Base-by-base conservation (phyloP, 1,140 invertebrate genomes). In the Mylabris phalerata region DNA sequence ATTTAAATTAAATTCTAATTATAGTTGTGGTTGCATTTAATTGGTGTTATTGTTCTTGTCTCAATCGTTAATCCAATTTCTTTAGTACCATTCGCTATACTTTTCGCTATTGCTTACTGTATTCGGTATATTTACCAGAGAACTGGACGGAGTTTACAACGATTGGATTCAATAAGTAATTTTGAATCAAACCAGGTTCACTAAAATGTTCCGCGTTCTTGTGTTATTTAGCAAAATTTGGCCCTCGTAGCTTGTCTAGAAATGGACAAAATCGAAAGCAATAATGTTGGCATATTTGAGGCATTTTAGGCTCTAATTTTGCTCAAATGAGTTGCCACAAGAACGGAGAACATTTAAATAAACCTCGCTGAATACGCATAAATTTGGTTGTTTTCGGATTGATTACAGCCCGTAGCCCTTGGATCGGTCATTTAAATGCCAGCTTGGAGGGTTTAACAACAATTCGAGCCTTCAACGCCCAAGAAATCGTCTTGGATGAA, bases 401-500 rank as follows among this genome's bases (percentile, higher is more conserved):
- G 32, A 32, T 32, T 55, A 9, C 32, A 66, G 64, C 64, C 26
- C 74, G 79, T 38, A 79, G 78, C 62, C 87, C 87, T 9, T 79
- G 89, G 0, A 86, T 86, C 66, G 82, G 79, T 7, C 85, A 88
- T 60, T 70, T 89, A 3, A 84, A 79, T 58, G 78, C 84, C 26
- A 81, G 82, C 2, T 64, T 88, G 0, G 80, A 85, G 70, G 87
- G 87, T 7, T 77, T 98, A 26, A 81, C 88, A 1, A 95, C 93
- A 0, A 93, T 98, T 52, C 78, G 94, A 56, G 91, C 93, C 0
- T 93, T 90, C 65, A 79, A 80, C 27, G 86, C 87, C 0, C 82
- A 94, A 72, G 78, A 84, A 61, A 83, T 87, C 55, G 80, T 95
- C 4, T 86, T 87, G 63, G 73, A 83, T 26, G 86, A 91, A 73